phyloP scores from a whole-genome alignment of 23 tunicate species.

The Styela clava region DNA sequence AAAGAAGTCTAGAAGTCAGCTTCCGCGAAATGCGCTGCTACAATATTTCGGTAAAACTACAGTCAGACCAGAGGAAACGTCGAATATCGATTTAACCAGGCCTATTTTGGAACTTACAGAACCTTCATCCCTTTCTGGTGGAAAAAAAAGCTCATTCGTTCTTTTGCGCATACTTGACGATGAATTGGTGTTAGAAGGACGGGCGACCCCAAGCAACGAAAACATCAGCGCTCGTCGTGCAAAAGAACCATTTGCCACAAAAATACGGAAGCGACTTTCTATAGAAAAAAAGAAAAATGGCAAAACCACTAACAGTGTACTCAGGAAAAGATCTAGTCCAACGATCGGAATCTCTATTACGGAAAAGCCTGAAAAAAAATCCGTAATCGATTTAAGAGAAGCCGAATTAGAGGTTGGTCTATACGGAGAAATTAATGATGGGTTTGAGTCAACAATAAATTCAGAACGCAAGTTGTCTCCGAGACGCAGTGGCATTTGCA shows the following conservation, averaged over 20 bases:
- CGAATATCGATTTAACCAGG: slow-evolving; percentile 1
- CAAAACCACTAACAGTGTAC: neutral
- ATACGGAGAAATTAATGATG: neutral
- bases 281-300: neutral
- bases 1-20: neutral
- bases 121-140: neutral
- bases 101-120: slow-evolving; percentile 16
- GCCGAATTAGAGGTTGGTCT: slow-evolving; percentile 7
- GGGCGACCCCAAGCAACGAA: slow-evolving; percentile 2
- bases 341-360: neutral
- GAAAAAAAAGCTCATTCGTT: slow-evolving; percentile 27
- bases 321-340: slow-evolving; percentile 21
- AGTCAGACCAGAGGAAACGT: slow-evolving; percentile 34
- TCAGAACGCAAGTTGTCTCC: neutral
- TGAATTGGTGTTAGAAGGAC: slow-evolving; percentile 38
- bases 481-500: slow-evolving; percentile 16
- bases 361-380: slow-evolving; percentile 8
- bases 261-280: neutral
- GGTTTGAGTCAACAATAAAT: neutral
- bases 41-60: slow-evolving; percentile 33
- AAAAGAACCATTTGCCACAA: neutral
- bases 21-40: slow-evolving; percentile 72
- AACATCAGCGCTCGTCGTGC: neutral
- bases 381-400: slow-evolving; percentile 23
- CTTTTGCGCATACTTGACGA: slow-evolving; percentile 44